Conservation (phyloP, 2,888 invertebrate species). For the Trachelus iudaicus region DNA sequence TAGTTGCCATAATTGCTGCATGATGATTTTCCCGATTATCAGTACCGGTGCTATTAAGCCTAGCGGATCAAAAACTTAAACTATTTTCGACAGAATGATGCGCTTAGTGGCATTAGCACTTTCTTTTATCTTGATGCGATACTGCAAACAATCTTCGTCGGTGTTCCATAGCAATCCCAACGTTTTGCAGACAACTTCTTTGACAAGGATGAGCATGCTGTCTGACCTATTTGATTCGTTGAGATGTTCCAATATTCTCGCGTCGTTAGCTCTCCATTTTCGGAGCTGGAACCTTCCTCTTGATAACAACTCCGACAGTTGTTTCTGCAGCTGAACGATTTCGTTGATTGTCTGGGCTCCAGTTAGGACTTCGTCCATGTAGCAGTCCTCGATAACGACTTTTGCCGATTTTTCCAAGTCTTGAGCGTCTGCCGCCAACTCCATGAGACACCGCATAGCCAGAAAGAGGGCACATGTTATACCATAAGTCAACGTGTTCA, state of each 20-base stretch:
- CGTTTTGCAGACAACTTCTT: slow-evolving; percentile 18
- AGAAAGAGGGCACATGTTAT: slow-evolving; percentile 18
- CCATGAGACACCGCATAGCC: slow-evolving; percentile 21
- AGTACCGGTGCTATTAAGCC: slow-evolving; percentile 22
- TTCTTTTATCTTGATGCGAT: slow-evolving; percentile 14
- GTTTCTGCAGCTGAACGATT: slow-evolving; percentile 16
- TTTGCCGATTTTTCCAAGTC: slow-evolving; percentile 9
- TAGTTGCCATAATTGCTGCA: slow-evolving; percentile 17
- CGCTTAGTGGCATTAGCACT: slow-evolving; percentile 10
- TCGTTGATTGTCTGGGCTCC: slow-evolving; percentile 21
- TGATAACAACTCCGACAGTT: slow-evolving; percentile 19
- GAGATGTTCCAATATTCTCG: slow-evolving; percentile 2
- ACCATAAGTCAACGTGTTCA: slow-evolving; percentile 25
- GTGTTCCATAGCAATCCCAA: slow-evolving; percentile 25
- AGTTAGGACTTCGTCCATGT: slow-evolving; percentile 25
- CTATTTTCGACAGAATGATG: slow-evolving; percentile 18
- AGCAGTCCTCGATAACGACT: slow-evolving; percentile 17
- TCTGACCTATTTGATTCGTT: slow-evolving; percentile 10
- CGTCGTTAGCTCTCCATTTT: slow-evolving; percentile 22
- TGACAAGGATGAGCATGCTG: slow-evolving; percentile 18
- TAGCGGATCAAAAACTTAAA: slow-evolving; percentile 26
- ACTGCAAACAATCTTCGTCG: slow-evolving; percentile 15
- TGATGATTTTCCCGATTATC: slow-evolving; percentile 16
- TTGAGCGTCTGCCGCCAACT: background rate
- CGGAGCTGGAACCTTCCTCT: slow-evolving; percentile 17